Evolutionary conservation across 92 coral and sea anemone genomes (phyloP), one percentile per base, ranked within the genome.

Genomic region (Pocillopora meandrina): DNA sequence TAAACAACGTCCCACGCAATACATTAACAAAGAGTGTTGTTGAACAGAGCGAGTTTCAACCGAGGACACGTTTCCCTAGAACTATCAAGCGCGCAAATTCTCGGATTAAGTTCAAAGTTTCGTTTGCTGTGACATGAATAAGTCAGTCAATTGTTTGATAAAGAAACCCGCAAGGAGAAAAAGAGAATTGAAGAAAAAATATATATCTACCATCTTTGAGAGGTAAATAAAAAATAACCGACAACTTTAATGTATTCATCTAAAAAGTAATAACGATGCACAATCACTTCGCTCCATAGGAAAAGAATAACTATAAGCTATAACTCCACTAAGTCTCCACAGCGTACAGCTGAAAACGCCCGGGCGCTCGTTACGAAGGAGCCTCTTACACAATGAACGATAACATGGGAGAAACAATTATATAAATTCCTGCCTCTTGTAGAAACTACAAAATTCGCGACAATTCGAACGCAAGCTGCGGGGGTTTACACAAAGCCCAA

Each of bases 61-160:
- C 70, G 79, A 60, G 67, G 85, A 10, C 10, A 57, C 66, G 33
- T 55, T 20, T 23, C 33, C 33, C 21, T 13, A 19, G 23, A 18
- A n/a, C 42, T 78, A 61, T 35, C 47, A 42, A 42, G 33, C 62
- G 64, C 66, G 31, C 33, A 10, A 77, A 77, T 64, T 61, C 58
- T 56, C 62, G 16, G 66, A 56, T 52, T 80, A 57, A 67, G 67
- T 67, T 67, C 67, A 56, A 56, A 34, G 73, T 17, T 21, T 56
- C 72, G 62, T 26, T 26, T 64, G 61, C 20, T 79, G 73, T 42
- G 21, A 79, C n/a, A 64, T 79, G 72, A 26, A 79, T 79, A 64
- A 79, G 64, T 17, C 70, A 33, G 75, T 56, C 17, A 31, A 34
- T 69, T 80, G 12, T 80, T 58, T 70, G 49, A 80, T 31, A 56